Percentiles rank a stretch among this genome's conserved stretches.
Evolutionary conservation across 2,888 invertebrate species (phyloP).

Genomic region (Tipula unca): DNA sequence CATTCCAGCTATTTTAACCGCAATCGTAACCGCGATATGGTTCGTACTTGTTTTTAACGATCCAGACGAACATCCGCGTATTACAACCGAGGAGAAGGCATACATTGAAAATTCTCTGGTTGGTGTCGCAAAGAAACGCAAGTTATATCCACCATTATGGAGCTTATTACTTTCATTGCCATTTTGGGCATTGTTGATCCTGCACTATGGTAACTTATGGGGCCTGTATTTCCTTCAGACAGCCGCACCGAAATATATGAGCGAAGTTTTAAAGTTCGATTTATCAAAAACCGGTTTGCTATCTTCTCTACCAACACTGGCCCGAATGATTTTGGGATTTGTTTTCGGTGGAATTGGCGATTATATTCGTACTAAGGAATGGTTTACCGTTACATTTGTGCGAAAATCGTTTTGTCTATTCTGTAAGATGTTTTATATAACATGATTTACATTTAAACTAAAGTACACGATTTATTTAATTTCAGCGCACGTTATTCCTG

Average conservation of each 20-base stretch:
- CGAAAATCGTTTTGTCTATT: slow-evolving; percentile 58
- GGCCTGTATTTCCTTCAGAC: slow-evolving; percentile 68
- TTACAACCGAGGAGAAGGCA: slow-evolving; percentile 51
- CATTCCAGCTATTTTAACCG: slow-evolving; percentile 48
- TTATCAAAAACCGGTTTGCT: slow-evolving; percentile 60
- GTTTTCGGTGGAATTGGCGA: slow-evolving; percentile 65
- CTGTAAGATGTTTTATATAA: no score
- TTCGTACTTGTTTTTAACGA: slow-evolving; percentile 54
- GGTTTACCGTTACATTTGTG: slow-evolving; percentile 47
- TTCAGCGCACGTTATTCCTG: slow-evolving; percentile 49
- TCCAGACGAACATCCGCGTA: slow-evolving; percentile 54
- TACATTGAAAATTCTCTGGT: slow-evolving; percentile 51
- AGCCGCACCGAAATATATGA: slow-evolving; percentile 65
- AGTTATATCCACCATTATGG: slow-evolving; percentile 49
- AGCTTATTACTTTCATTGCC: slow-evolving; percentile 56
- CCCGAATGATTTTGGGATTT: slow-evolving; percentile 57
- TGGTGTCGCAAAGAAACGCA: slow-evolving; percentile 35
- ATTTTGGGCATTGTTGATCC: slow-evolving; percentile 55
- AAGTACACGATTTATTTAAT: not conserved
- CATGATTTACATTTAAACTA: slow-evolving; percentile 29
- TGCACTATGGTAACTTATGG: slow-evolving; percentile 71
- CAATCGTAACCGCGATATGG: slow-evolving; percentile 52
- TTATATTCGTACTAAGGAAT: slow-evolving; percentile 44
- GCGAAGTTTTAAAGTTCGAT: slow-evolving; percentile 60
- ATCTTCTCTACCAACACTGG: slow-evolving; percentile 62